These are phyloP conservation scores for Florisuga fusca DNA, from an alignment of 2,797 vertebrate species.

Conservation along the genomic window DNA sequence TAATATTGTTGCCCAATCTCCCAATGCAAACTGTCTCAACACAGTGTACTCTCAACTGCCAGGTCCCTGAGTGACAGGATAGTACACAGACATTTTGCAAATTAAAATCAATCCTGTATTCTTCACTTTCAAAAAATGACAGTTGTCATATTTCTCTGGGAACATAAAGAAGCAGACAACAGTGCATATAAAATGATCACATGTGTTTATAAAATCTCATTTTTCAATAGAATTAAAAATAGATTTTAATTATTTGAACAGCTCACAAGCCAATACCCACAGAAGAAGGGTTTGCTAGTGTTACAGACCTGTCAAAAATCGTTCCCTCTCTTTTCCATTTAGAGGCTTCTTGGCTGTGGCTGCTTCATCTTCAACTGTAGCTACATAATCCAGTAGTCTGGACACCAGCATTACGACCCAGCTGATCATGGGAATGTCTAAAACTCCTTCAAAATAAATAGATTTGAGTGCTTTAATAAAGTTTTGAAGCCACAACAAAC, in stretches of 20 bases:
- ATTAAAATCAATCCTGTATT: background rate
- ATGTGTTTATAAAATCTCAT: background rate
- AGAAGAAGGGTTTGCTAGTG: background rate
- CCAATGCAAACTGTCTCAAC: background rate
- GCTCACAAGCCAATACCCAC: background rate
- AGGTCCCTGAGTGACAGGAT: background rate
- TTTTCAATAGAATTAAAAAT: background rate
- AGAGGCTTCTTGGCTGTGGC: conserved; percentile 92
- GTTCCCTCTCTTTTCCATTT: conserved; percentile 93
- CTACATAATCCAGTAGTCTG: conserved; percentile 94
- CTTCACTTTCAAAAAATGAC: background rate
- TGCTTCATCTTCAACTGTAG: conserved; percentile 96
- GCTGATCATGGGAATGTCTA: conserved; percentile 99
- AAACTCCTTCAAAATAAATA: conserved; percentile 84
- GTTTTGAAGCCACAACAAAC: background rate
- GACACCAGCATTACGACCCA: conserved; percentile 99
- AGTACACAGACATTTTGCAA: background rate
- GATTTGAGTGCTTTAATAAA: conserved; percentile 14
- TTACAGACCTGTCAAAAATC: conserved; percentile 87
- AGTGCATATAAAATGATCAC: background rate
- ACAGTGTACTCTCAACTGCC: background rate
- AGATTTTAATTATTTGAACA: background rate
- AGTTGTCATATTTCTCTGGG: background rate
- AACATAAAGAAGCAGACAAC: background rate
- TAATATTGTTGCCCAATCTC: background rate